Evolutionary conservation across 1,140 invertebrate species (phyloP).

Genomic region (Pristionchus pacificus): DNA sequence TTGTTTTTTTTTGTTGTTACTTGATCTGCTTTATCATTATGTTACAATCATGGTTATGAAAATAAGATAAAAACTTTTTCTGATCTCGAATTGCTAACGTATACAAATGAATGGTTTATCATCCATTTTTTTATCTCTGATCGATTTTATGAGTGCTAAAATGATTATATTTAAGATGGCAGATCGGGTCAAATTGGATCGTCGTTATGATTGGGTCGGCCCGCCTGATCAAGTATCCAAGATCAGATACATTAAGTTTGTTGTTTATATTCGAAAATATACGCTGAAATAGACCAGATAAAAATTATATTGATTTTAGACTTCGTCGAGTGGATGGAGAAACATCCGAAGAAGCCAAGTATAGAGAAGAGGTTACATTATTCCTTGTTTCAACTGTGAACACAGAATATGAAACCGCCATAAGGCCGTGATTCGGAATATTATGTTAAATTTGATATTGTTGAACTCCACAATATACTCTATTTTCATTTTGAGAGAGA

Average conservation of each 20-base stretch:
- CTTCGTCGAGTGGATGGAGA: constrained; percentile 44
- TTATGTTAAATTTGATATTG: too few relatives aligned
- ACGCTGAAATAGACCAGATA: not conserved
- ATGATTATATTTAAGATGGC: not conserved
- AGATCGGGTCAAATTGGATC: constrained; percentile 38
- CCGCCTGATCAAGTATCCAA: constrained; percentile 46
- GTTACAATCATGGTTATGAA: not conserved
- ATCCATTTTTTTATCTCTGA: not conserved
- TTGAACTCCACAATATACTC: too few relatives aligned
- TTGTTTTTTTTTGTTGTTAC: not conserved
- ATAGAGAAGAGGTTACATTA: constrained; percentile 19
- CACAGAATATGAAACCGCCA: too few relatives aligned
- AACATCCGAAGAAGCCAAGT: constrained; percentile 39
- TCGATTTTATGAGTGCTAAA: not conserved
- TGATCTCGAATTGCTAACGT: not conserved
- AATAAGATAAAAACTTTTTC: not conserved
- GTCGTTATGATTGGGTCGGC: constrained; percentile 51
- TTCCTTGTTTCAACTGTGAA: not conserved
- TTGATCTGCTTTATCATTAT: not conserved
- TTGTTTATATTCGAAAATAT: not conserved
- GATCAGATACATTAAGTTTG: constrained; percentile 44
- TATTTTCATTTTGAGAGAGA: constrained; percentile 28
- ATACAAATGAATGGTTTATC: too few relatives aligned
- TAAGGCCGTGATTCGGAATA: too few relatives aligned
- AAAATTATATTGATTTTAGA: constrained; percentile 26